Conservation (phyloP, 2,113 vertebrate species). For the Otus sunia region DNA sequence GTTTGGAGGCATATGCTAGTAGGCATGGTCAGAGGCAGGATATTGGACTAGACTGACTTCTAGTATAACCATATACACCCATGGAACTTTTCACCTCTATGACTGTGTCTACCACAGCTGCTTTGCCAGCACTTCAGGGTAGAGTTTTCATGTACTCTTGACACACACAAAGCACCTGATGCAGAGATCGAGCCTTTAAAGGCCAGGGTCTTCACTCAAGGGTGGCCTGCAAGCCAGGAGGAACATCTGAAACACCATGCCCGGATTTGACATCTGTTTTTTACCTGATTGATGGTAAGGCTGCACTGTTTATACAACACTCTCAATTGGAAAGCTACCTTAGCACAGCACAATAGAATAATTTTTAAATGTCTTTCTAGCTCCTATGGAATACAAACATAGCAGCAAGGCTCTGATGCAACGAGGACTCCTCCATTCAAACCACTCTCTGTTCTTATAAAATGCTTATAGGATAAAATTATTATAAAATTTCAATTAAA, state of each 20-base stretch:
- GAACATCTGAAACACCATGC: neutral
- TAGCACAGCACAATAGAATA: neutral
- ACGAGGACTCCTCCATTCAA: neutral
- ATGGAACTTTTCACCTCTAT: neutral
- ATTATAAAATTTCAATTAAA: neutral
- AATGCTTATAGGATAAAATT: neutral
- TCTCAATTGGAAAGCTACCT: neutral
- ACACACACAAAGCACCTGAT: neutral
- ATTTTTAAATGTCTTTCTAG: neutral
- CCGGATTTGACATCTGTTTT: neutral
- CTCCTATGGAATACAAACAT: neutral
- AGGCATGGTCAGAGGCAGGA: neutral
- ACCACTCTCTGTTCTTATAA: neutral
- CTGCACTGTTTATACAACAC: neutral
- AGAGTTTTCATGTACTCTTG: neutral
- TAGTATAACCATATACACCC: neutral
- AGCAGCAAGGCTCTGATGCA: neutral
- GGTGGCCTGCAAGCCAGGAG: neutral
- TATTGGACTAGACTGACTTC: neutral
- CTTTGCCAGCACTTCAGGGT: neutral
- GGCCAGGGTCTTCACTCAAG: neutral
- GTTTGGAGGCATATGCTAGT: neutral
- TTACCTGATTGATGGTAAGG: neutral
- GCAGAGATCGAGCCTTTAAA: fast-evolving
- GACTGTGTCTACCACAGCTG: neutral